phyloP scores from a whole-genome alignment of 1,140 invertebrate genomes.

The Globodera rostochiensis region DNA sequence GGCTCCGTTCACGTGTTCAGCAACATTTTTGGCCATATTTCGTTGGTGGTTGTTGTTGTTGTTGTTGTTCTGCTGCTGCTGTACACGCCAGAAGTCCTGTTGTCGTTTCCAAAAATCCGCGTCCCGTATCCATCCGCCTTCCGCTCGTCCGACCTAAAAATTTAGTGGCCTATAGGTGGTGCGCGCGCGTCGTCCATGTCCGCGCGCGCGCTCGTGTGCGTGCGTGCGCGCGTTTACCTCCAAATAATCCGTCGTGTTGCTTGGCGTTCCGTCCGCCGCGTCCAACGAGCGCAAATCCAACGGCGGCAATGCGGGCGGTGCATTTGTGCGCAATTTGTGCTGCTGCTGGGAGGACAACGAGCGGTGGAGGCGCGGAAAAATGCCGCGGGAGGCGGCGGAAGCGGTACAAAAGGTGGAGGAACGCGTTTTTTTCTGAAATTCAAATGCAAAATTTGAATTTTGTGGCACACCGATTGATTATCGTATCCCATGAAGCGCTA shows the following conservation, averaged over 20 bases:
- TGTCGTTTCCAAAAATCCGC: not conserved
- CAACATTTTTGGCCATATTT: not conserved
- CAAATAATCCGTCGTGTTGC: conserved; percentile 7
- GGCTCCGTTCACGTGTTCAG: not conserved
- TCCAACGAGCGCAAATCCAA: conserved; percentile 2
- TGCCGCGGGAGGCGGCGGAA: not conserved
- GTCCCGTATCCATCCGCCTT: not conserved
- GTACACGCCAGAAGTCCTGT: not conserved
- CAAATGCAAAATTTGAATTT: too few relatives aligned
- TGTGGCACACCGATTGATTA: too few relatives aligned
- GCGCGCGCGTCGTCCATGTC: too few relatives aligned
- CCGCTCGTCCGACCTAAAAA: not conserved
- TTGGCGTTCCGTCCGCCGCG: conserved; percentile 8
- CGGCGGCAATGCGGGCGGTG: not conserved
- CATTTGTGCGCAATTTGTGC: conserved; percentile 1
- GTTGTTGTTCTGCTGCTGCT: not conserved
- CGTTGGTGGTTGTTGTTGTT: too few relatives aligned
- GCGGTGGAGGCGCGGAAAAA: conserved; percentile 7
- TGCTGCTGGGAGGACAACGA: conserved; percentile 7
- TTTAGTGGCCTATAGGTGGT: too few relatives aligned
- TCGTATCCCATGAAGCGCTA: too few relatives aligned
- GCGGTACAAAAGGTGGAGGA: not conserved
- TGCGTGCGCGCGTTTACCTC: not conserved
- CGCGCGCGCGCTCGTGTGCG: too few relatives aligned
- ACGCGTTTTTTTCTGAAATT: not conserved